These are phyloP conservation scores for Parazoanthus darwini DNA, from an alignment of 92 coral and sea anemone species.

Conservation along the genomic window DNA sequence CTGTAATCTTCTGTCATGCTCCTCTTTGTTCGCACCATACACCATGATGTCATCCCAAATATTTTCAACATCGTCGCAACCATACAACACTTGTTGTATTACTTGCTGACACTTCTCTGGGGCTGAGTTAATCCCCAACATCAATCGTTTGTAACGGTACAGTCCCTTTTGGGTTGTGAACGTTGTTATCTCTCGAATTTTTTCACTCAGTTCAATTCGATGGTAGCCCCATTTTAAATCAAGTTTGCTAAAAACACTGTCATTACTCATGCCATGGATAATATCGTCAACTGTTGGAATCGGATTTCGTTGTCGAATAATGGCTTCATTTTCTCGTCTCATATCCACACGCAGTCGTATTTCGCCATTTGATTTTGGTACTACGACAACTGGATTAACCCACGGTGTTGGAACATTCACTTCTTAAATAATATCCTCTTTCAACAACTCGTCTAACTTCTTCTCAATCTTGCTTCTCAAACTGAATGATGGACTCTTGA, in stretches of 20 bases:
- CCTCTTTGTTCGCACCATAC: background rate
- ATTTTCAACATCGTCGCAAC: background rate
- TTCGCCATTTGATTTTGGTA: background rate
- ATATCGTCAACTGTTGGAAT: conserved; percentile 52
- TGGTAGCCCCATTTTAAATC: conserved; percentile 54
- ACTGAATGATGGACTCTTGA: conserved; percentile 26
- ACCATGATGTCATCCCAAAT: background rate
- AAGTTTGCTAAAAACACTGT: conserved; percentile 41
- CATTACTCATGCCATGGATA: conserved; percentile 25
- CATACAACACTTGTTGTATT: conserved; percentile 4
- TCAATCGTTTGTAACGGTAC: conserved; percentile 4
- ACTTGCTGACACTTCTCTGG: conserved; percentile 9
- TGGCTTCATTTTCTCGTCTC: conserved; percentile 4
- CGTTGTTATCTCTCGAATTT: conserved; percentile 35
- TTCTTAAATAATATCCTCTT: background rate
- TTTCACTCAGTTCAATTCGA: conserved; percentile 40
- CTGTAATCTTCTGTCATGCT: background rate
- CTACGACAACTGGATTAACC: background rate
- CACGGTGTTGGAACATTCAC: background rate
- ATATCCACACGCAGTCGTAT: conserved; percentile 2
- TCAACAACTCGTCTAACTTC: background rate
- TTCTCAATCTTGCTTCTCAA: conserved; percentile 34
- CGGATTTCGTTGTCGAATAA: conserved; percentile 29
- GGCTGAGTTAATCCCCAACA: conserved; percentile 10
- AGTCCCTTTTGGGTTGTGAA: conserved; percentile 32